Base-by-base conservation (phyloP, 1,140 invertebrate genomes). In the Drosophila hydei region DNA sequence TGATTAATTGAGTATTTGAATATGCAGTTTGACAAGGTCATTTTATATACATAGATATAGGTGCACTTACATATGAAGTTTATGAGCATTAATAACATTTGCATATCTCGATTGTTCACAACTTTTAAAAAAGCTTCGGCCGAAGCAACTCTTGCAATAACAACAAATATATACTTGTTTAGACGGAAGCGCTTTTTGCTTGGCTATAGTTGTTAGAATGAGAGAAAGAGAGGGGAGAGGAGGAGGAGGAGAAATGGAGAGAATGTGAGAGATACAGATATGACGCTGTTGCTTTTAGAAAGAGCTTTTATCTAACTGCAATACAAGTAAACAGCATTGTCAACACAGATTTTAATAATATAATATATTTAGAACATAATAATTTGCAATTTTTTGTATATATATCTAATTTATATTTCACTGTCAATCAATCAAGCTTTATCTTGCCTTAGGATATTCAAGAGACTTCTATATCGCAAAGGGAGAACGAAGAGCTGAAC, bases 101-200 rank as follows among this genome's bases (percentile, higher is more conserved):
- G 47, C 74, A 64, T 76, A 64, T 54, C 12, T 50, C 25, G 48
- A 51, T 11, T 30, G 48, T 33, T 45, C 18, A 38, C 78, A 81
- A 80, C 74, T 80, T 81, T 80, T 59, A 7, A 42, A 16, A 77
- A 63, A 72, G 58, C 60, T 54, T 69, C 58, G 60, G 14, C 12
- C 55, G n/a, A 12, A 21, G 21, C 42, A n/a, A 48, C 4, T 25
- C n/a, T n/a, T 42, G 40, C 27, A 55, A 45, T 23, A 55, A 47
- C 43, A 58, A 30, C 21, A 23, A n/a, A 47, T 8, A 12, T 43
- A 68, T 67, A 69, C 56, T 60, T 45, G 69, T 76, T 77, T 48
- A 73, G 48, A 47, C 78, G 69, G 74, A 77, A 81, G 30, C 11
- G 64, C 47, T 73, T 36, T 47, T 18, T 27, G n/a, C n/a, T 45